phyloP scores from a whole-genome alignment of 2,888 invertebrate species.

The Tridacna crocea region DNA sequence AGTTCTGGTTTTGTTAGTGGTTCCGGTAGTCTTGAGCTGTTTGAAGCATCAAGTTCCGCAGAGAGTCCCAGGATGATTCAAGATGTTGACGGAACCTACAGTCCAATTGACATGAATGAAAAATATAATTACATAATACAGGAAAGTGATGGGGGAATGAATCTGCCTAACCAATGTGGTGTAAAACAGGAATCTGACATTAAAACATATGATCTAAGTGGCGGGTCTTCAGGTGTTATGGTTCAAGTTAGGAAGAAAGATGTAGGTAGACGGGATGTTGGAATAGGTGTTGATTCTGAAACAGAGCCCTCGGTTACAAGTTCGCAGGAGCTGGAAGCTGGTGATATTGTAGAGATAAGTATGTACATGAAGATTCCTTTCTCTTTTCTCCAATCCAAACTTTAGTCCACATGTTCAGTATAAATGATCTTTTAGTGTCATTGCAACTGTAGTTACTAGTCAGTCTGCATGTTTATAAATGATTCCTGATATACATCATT shows the following conservation, averaged over 20 bases:
- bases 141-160: not conserved
- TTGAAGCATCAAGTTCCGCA: conserved; percentile 51
- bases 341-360: conserved; percentile 51
- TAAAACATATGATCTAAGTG: conserved; percentile 7
- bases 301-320: conserved; percentile 48
- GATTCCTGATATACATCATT: too few species aligned
- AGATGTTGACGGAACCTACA: not conserved
- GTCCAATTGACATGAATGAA: not conserved
- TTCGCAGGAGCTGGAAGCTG: conserved; percentile 51
- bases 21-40: conserved; percentile 51
- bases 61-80: conserved; percentile 19
- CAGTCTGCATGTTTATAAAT: too few species aligned
- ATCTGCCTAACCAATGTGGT: not conserved
- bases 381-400: too few species aligned
- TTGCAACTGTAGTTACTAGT: too few species aligned
- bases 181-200: not conserved
- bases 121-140: not conserved
- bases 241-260: conserved; percentile 24
- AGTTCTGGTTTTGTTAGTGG: conserved; percentile 63
- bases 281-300: conserved; percentile 35
- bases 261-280: conserved; percentile 12
- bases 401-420: too few species aligned
- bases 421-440: too few species aligned
- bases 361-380: not conserved
- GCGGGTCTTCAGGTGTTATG: conserved; percentile 41